phyloP scores from a whole-genome alignment of 2,113 vertebrate species.

The Muntiacus reevesi region DNA sequence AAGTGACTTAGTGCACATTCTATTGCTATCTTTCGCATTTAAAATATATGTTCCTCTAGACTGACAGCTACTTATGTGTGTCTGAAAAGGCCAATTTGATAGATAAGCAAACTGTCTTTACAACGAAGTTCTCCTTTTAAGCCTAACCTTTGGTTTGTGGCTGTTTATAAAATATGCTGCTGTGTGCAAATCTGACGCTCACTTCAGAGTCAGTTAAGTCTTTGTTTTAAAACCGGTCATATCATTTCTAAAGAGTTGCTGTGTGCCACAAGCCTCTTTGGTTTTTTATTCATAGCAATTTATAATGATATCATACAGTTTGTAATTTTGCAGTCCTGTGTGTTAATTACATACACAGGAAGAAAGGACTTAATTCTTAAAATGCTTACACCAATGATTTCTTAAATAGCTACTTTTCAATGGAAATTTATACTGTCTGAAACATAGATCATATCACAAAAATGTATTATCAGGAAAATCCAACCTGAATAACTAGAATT shows the following conservation, averaged over 20 bases:
- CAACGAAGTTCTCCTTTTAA: not conserved
- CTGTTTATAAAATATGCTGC: not conserved
- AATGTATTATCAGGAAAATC: not conserved
- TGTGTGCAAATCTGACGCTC: not conserved
- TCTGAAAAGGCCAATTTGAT: not conserved
- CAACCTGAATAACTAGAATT: not conserved
- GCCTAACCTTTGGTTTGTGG: not conserved
- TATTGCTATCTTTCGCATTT: not conserved
- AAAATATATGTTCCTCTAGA: not conserved
- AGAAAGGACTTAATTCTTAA: not conserved
- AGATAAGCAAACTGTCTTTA: not conserved
- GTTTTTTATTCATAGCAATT: conserved; percentile 5
- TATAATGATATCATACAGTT: not conserved
- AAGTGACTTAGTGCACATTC: not conserved
- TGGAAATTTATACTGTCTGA: not conserved
- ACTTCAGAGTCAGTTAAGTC: not conserved
- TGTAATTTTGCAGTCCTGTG: not conserved
- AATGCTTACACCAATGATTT: not conserved
- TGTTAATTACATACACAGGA: not conserved
- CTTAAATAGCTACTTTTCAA: not conserved
- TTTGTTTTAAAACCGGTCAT: not conserved
- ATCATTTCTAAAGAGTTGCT: not conserved
- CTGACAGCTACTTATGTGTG: not conserved
- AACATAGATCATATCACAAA: not conserved
- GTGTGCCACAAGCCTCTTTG: not conserved